These are phyloP conservation scores for Leptopilina drosophilae DNA, from an alignment of 2,888 invertebrate genomes.

Conservation along the genomic window DNA sequence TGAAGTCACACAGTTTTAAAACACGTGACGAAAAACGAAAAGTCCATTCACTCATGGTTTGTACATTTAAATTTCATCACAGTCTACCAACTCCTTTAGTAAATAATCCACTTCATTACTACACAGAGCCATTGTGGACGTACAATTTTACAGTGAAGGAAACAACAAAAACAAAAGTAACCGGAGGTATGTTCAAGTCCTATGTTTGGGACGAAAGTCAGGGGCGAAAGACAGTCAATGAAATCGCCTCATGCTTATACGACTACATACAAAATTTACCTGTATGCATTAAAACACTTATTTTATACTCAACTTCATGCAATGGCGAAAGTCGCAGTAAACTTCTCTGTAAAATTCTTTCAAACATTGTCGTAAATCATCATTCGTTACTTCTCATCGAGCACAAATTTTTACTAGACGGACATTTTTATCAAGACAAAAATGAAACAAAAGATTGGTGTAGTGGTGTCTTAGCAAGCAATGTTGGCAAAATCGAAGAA, in stretches of 20 bases:
- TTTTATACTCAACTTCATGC: slow-evolving; percentile 44
- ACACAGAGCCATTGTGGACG: slow-evolving; percentile 43
- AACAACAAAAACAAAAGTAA: neutral
- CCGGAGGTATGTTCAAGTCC: slow-evolving; percentile 38
- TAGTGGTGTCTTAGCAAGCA: neutral
- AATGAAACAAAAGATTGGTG: neutral
- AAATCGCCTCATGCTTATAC: slow-evolving; percentile 53
- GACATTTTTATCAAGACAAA: neutral
- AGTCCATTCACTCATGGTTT: neutral
- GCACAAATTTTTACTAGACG: slow-evolving; percentile 6
- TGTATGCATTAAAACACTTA: neutral
- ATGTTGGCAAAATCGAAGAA: neutral
- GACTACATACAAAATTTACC: slow-evolving; percentile 42
- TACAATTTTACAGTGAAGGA: slow-evolving; percentile 49
- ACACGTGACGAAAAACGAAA: neutral
- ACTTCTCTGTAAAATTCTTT: neutral
- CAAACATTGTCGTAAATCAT: neutral
- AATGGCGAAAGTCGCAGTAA: slow-evolving; percentile 40
- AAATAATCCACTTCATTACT: slow-evolving; percentile 40
- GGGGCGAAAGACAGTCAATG: slow-evolving; percentile 57
- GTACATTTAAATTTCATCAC: slow-evolving; percentile 42
- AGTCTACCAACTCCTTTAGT: slow-evolving; percentile 35
- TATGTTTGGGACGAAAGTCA: slow-evolving; percentile 59
- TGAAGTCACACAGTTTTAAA: neutral
- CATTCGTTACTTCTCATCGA: neutral